Evolutionary conservation across 2,797 vertebrate genomes (phyloP), one percentile per base, ranked within the genome.

Genomic region (Sebastes steindachneri): DNA sequence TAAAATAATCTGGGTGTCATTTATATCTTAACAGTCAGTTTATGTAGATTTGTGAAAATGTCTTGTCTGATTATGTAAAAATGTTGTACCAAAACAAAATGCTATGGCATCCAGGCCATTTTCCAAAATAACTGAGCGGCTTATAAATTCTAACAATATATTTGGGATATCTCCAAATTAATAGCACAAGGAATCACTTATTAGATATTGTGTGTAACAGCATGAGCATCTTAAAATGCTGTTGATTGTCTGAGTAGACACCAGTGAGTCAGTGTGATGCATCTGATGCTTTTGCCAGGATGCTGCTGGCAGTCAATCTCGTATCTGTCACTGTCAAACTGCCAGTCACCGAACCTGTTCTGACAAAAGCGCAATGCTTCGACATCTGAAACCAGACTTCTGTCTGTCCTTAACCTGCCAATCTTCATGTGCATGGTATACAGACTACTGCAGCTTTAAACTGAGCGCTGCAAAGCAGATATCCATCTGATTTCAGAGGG

Each of bases 401-500:
- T 59, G 25, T 65, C 75, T 37, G 29, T 70, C 72, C 67, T 68
- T n/a, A 57, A 79, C 64, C 68, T 68, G 79, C 53, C 83, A 78
- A 33, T 77, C 74, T 53, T 77, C 62, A 14, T 21, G 60, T 37
- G 64, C 54, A 41, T 1, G 41, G 14, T 45, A 45, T 45, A 51
- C 57, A 28, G 65, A 19, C 68, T n/a, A 55, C 86, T 68, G 51
- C 69, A 33, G 84, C 68, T 80, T 64, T 23, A 60, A 73, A 73
- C 12, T 11, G 2, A 74, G 62, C 3, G 74, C 48, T 65, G 71
- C 54, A 31, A 33, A 65, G 70, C 55, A 67, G 83, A 87, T 79
- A 89, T 69, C 84, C 77, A 88, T 87, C 84, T 82, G 82, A 83
- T 82, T 85, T 86, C 72, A 57, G 68, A 85, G 83, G 68, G 79